These are phyloP conservation scores for Poeciliopsis occidentalis DNA, from an alignment of 2,113 vertebrate species.

Conservation along the genomic window DNA sequence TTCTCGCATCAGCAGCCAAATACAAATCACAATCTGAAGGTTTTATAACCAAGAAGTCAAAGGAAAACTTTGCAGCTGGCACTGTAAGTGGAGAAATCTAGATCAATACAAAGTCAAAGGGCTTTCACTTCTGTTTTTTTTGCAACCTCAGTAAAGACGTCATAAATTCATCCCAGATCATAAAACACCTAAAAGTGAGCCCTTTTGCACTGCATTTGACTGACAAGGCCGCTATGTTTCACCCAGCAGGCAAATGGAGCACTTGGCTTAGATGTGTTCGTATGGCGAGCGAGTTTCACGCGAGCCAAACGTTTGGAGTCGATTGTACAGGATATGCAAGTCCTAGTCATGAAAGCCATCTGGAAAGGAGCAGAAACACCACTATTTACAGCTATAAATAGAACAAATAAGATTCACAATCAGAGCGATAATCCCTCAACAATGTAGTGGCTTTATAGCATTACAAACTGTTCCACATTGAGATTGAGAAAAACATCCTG, in stretches of 20 bases:
- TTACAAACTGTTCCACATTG: slow-evolving; percentile 38
- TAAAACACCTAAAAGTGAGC: slow-evolving; percentile 48
- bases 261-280: slow-evolving; percentile 34
- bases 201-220: slow-evolving; percentile 42
- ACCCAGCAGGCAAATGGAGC: slow-evolving; percentile 35
- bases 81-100: slow-evolving; percentile 36
- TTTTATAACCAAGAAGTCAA: slow-evolving; percentile 48
- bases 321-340: slow-evolving; percentile 61
- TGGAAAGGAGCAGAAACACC: slow-evolving; percentile 68
- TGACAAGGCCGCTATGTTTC: slow-evolving; percentile 58
- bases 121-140: slow-evolving; percentile 45
- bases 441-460: slow-evolving; percentile 49
- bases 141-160: slow-evolving; percentile 46
- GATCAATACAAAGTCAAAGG: slow-evolving; percentile 53
- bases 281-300: slow-evolving; percentile 36
- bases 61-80: slow-evolving; percentile 52
- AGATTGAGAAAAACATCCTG: slow-evolving; percentile 33
- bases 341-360: slow-evolving; percentile 61
- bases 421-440: slow-evolving; percentile 61
- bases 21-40: slow-evolving; percentile 44
- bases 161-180: slow-evolving; percentile 62
- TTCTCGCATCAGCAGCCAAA: slow-evolving; percentile 51
- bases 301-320: slow-evolving; percentile 65
- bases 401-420: slow-evolving; percentile 59
- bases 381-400: slow-evolving; percentile 71